Conservation (phyloP, 2,888 invertebrate genomes). For the Atrina japonica region DNA sequence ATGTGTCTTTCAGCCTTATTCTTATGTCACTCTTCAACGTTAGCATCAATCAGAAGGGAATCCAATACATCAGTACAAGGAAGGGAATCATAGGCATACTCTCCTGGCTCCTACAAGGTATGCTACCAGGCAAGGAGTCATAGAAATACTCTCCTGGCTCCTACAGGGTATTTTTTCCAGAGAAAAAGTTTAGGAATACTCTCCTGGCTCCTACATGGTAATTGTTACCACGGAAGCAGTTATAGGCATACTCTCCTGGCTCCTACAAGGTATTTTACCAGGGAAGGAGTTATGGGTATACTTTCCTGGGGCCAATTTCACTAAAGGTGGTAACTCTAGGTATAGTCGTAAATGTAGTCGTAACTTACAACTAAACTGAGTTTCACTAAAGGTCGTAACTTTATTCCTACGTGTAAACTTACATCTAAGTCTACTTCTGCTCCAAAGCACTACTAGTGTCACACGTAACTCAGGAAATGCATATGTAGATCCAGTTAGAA, state of each 20-base stretch:
- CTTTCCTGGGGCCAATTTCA: conserved; percentile 66
- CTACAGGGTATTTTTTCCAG: conserved; percentile 68
- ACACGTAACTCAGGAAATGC: too few relatives aligned
- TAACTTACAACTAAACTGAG: too few relatives aligned
- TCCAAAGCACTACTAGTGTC: too few relatives aligned
- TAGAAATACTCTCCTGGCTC: conserved; percentile 65
- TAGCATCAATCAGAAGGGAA: conserved; percentile 74
- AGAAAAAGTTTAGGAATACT: conserved; percentile 60
- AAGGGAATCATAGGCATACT: conserved; percentile 61
- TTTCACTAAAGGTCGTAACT: too few relatives aligned
- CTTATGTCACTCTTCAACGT: conserved; percentile 74
- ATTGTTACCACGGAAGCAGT: conserved; percentile 61
- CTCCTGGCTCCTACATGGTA: conserved; percentile 69
- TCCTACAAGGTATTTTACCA: conserved; percentile 68
- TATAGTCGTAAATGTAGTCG: too few relatives aligned
- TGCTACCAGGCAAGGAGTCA: conserved; percentile 55
- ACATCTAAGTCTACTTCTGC: too few relatives aligned
- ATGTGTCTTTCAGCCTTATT: conserved; percentile 70
- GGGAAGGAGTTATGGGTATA: conserved; percentile 60
- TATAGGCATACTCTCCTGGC: conserved; percentile 63
- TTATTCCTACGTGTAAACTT: too few relatives aligned
- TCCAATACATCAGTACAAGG: conserved; percentile 63
- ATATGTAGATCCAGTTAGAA: too few relatives aligned
- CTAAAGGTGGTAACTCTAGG: too few relatives aligned
- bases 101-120: conserved; percentile 73